Percentiles rank a stretch among this genome's conserved stretches.
Evolutionary conservation across 2,888 invertebrate genomes (phyloP).

Genomic region (Spodoptera littoralis): DNA sequence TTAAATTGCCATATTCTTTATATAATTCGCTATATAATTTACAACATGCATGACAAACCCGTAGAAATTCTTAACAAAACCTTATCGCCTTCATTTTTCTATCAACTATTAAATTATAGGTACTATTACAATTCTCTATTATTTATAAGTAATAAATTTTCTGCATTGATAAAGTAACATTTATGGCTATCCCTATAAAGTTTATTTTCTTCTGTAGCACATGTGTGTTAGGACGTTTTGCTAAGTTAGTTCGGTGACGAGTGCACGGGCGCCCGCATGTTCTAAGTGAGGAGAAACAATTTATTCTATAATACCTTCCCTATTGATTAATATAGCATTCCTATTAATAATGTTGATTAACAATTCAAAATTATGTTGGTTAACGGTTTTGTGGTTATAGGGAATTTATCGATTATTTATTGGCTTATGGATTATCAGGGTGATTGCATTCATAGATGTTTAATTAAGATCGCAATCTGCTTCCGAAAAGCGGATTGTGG

Average conservation of each 20-base stretch:
- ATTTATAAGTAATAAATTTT: slow-evolving; percentile 34
- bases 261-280: slow-evolving; percentile 84
- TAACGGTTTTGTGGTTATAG: slow-evolving; percentile 78
- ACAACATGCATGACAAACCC: slow-evolving; percentile 64
- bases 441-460: background rate
- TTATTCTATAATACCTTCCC: slow-evolving; percentile 82
- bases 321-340: slow-evolving; percentile 83
- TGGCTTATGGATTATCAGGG: background rate
- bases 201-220: slow-evolving; percentile 53
- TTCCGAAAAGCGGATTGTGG: too few species aligned
- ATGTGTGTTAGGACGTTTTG: slow-evolving; percentile 58
- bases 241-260: slow-evolving; percentile 52
- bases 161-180: slow-evolving; percentile 12
- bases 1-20: slow-evolving; percentile 33
- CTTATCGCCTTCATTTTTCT: slow-evolving; percentile 76
- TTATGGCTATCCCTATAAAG: slow-evolving; percentile 51
- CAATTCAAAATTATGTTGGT: slow-evolving; percentile 74
- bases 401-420: slow-evolving; percentile 24
- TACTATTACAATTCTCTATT: slow-evolving; percentile 48
- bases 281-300: slow-evolving; percentile 66
- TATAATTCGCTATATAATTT: slow-evolving; percentile 51
- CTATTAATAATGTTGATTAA: slow-evolving; percentile 82
- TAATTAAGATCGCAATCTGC: background rate
- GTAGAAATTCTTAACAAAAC: slow-evolving; percentile 66
- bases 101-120: slow-evolving; percentile 74